Percentiles rank a stretch among this genome's conserved stretches.
These are phyloP conservation scores for Drosophila barbarae DNA, from an alignment of 2,888 invertebrate genomes.

Conservation along the genomic window DNA sequence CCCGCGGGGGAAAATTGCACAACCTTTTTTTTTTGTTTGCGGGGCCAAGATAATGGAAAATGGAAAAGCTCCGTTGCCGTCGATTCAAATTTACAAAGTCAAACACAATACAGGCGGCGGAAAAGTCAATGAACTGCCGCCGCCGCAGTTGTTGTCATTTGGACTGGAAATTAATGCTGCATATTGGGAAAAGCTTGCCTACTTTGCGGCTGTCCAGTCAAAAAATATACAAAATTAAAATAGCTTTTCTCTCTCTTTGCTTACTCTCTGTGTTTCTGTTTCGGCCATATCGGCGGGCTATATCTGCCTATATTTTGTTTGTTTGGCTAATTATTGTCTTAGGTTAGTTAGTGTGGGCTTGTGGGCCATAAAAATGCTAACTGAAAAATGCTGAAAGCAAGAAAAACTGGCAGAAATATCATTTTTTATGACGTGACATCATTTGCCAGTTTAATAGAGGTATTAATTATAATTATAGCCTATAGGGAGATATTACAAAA, in stretches of 20 bases:
- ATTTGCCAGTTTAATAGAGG: neutral
- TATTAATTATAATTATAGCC: slow-evolving; percentile 10
- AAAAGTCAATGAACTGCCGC: slow-evolving; percentile 25
- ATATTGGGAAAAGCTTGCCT: slow-evolving; percentile 53
- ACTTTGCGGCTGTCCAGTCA: slow-evolving; percentile 65
- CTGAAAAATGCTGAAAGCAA: slow-evolving; percentile 59
- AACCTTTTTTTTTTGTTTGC: slow-evolving; percentile 61
- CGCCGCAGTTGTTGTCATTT: slow-evolving; percentile 17
- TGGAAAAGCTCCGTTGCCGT: slow-evolving; percentile 32
- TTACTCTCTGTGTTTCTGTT: slow-evolving; percentile 11
- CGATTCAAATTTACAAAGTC: slow-evolving; percentile 52
- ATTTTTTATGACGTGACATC: slow-evolving; percentile 7
- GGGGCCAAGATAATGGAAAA: slow-evolving; percentile 47
- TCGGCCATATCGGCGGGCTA: slow-evolving; percentile 23
- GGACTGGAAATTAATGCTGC: slow-evolving; percentile 25
- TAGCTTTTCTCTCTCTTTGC: slow-evolving; percentile 1
- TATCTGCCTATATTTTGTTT: slow-evolving; percentile 36
- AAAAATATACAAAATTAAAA: slow-evolving; percentile 20
- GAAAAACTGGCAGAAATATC: neutral
- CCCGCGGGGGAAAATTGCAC: slow-evolving; percentile 43
- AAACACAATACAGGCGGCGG: slow-evolving; percentile 53
- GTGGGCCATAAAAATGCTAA: slow-evolving; percentile 48
- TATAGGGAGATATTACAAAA: neutral
- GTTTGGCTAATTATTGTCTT: slow-evolving; percentile 75
- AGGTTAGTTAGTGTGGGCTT: slow-evolving; percentile 77